A percentile compares a stretch with the other conserved stretches of the same genome.
Conservation (phyloP, 2,888 invertebrate genomes). For the Drosophila cognata region DNA sequence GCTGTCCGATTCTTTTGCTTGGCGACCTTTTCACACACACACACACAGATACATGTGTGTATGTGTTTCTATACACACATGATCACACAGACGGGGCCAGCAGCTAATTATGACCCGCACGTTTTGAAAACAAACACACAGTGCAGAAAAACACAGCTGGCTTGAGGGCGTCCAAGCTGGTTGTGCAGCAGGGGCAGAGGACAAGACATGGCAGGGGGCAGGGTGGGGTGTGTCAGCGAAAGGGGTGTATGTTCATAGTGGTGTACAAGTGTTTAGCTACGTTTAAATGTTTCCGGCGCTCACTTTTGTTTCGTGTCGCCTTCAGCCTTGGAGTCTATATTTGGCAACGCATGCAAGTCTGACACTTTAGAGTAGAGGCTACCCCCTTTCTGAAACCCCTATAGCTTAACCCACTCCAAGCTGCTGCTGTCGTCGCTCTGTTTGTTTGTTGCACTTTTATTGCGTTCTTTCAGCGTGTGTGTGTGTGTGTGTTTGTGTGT, state of each 20-base stretch:
- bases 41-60: slow-evolving; percentile 14
- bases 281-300: slow-evolving; percentile 79
- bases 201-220: not conserved
- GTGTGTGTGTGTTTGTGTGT: slow-evolving; percentile 38
- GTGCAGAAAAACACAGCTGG: slow-evolving; percentile 24
- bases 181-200: not conserved
- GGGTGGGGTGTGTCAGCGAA: not conserved
- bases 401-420: not conserved
- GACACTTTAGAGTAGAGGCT: slow-evolving; percentile 33
- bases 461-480: slow-evolving; percentile 71
- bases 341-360: slow-evolving; percentile 77
- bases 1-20: slow-evolving; percentile 66
- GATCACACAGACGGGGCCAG: slow-evolving; percentile 65
- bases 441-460: slow-evolving; percentile 83
- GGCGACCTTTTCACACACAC: slow-evolving; percentile 65
- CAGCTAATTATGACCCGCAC: slow-evolving; percentile 85
- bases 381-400: not conserved
- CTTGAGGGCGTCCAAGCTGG: slow-evolving; percentile 10
- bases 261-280: slow-evolving; percentile 78
- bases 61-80: slow-evolving; percentile 38
- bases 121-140: slow-evolving; percentile 78
- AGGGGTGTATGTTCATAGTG: slow-evolving; percentile 7
- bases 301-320: slow-evolving; percentile 77
- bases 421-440: slow-evolving; percentile 49
- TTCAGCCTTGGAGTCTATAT: slow-evolving; percentile 80